Conservation (phyloP, 2,888 invertebrate genomes). For the Drepanosiphum platanoidis region DNA sequence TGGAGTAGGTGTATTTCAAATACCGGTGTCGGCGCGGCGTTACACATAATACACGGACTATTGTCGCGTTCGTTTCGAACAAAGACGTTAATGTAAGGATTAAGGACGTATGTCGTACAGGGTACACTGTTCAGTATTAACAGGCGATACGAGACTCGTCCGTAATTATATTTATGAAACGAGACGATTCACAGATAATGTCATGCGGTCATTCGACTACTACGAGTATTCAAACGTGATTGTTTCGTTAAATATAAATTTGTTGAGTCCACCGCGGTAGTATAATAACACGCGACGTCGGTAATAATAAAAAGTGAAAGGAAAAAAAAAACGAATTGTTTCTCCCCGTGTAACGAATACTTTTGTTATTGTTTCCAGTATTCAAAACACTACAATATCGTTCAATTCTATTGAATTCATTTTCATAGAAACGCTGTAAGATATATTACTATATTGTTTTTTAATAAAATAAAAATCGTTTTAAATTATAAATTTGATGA, state of each 20-base stretch:
- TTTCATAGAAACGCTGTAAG: background rate
- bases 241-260: background rate
- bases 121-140: background rate
- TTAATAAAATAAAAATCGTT: background rate
- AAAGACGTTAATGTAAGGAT: too few relatives aligned
- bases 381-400: background rate
- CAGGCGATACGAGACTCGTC: background rate
- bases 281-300: background rate
- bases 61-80: background rate
- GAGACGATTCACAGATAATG: background rate
- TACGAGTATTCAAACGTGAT: background rate
- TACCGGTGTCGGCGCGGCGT: background rate
- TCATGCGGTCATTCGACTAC: too few relatives aligned
- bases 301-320: slow-evolving; percentile 31
- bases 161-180: background rate
- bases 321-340: slow-evolving; percentile 6
- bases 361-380: slow-evolving; percentile 1
- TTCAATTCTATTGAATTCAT: background rate
- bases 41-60: background rate
- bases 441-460: background rate
- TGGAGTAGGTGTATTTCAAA: background rate
- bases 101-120: background rate
- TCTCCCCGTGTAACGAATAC: slow-evolving; percentile 1
- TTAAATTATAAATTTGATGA: background rate
- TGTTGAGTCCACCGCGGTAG: background rate